These are phyloP conservation scores for Protomyctophum bolini DNA, from an alignment of 2,113 vertebrate genomes.

Conservation along the genomic window DNA sequence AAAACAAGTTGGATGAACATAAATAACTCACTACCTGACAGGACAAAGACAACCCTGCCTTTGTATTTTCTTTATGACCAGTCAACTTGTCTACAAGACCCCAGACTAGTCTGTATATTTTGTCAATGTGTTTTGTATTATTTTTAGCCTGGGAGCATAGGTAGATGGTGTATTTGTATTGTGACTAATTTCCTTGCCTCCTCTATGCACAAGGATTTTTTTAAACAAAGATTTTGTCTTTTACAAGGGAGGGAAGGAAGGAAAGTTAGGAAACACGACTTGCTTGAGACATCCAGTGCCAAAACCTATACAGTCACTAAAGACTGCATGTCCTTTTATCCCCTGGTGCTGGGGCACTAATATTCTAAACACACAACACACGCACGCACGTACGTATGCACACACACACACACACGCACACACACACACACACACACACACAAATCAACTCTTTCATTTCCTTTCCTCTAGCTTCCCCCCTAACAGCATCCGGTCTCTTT, in stretches of 20 bases:
- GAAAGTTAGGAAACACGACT: slow-evolving; percentile 62
- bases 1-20: slow-evolving; percentile 9
- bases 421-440: slow-evolving; percentile 10
- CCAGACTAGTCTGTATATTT: slow-evolving; percentile 14
- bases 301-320: slow-evolving; percentile 36
- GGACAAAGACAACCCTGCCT: slow-evolving; percentile 20
- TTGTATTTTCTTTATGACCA: slow-evolving; percentile 15
- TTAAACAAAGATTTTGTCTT: slow-evolving; percentile 18
- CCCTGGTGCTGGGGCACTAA: slow-evolving; percentile 51
- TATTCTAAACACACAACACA: slow-evolving; percentile 42
- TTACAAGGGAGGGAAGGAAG: slow-evolving; percentile 9
- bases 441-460: slow-evolving; percentile 3
- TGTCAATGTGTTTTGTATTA: background rate
- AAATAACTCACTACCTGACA: slow-evolving; percentile 10
- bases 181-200: slow-evolving; percentile 6
- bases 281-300: slow-evolving; percentile 39
- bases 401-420: slow-evolving; percentile 21
- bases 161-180: background rate
- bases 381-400: slow-evolving; percentile 15
- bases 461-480: slow-evolving; percentile 10
- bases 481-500: slow-evolving; percentile 51
- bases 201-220: background rate
- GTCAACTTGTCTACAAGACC: background rate
- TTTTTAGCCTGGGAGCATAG: background rate
- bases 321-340: slow-evolving; percentile 65